Evolutionary conservation across 2,888 invertebrate species (phyloP).

Genomic region (Chaitophorus viminalis): DNA sequence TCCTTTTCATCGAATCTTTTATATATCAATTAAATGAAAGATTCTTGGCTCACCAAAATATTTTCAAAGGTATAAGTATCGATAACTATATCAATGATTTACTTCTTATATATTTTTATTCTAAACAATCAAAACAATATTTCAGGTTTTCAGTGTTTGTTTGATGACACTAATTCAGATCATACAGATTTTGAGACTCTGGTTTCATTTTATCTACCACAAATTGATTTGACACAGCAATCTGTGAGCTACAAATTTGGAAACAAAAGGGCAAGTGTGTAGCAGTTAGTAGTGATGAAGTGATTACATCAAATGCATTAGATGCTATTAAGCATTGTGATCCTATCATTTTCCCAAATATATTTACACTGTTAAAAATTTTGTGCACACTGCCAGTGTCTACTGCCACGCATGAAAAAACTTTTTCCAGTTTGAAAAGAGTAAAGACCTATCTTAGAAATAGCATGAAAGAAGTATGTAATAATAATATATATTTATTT

Average conservation of each 20-base stretch:
- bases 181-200: background rate
- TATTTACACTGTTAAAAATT: slow-evolving; percentile 61
- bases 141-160: background rate
- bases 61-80: background rate
- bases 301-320: background rate
- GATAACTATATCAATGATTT: background rate
- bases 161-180: background rate
- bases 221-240: background rate
- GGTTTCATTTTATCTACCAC: background rate
- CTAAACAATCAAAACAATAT: background rate
- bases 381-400: slow-evolving; percentile 63
- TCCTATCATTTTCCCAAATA: slow-evolving; percentile 55
- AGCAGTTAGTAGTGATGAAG: background rate
- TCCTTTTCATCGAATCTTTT: background rate
- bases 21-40: background rate
- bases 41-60: background rate
- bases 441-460: slow-evolving; percentile 61
- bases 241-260: background rate
- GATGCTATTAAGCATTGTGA: slow-evolving; percentile 30
- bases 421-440: slow-evolving; percentile 61
- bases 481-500: too few species aligned
- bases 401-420: slow-evolving; percentile 62
- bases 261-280: background rate
- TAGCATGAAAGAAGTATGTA: slow-evolving; percentile 50
- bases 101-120: background rate